Evolutionary conservation across 2,888 invertebrate species (phyloP), one percentile per base, ranked within the genome.

Genomic region (Exephanes ischioxanthus): DNA sequence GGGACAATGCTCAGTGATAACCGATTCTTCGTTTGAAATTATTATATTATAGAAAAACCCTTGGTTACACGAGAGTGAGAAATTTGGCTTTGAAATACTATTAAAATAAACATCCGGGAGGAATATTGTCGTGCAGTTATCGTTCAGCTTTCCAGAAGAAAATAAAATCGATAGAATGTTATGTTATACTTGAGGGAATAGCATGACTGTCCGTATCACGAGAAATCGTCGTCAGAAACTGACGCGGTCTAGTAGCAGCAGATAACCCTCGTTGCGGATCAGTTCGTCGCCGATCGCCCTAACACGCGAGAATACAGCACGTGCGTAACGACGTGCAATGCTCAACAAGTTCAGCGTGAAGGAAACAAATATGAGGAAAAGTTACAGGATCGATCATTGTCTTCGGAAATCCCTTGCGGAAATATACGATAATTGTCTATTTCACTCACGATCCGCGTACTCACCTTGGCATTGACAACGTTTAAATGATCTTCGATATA

Each of bases 201-300:
- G 14, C 58, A 58, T 22, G 14, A 26, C 22, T 58, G 26, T 58
- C 14, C 26, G 14, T 26, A 22, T 26, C 1, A 26, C 26, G 26
- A 58, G 14, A 26, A 58, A 22, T 58, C 55, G 55, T 58, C 14
- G 4, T 14, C 58, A 26, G 26, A 58, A 58, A 14, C 26, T 58
- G 22, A 58, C 26, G 58, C 58, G 14, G 58, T 58, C 58, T 58
- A 58, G 58, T 14, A 37, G 68, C 6, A 37, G 19, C 16, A 61
- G 83, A 83, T 83, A 83, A 83, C 78, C 78, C 67, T 72, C 26
- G 66, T 58, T 37, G 48, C 72, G 61, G 78, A 51, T 83, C 67
- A 68, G n/a, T 48, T 11, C 61, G 33, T 73, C 48, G 48, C 22
- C 41, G 58, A 67, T 78, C 45, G 45, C 72, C 71, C 77, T 48